phyloP scores from a whole-genome alignment of 2,113 vertebrate genomes.

The Salvator merianae region DNA sequence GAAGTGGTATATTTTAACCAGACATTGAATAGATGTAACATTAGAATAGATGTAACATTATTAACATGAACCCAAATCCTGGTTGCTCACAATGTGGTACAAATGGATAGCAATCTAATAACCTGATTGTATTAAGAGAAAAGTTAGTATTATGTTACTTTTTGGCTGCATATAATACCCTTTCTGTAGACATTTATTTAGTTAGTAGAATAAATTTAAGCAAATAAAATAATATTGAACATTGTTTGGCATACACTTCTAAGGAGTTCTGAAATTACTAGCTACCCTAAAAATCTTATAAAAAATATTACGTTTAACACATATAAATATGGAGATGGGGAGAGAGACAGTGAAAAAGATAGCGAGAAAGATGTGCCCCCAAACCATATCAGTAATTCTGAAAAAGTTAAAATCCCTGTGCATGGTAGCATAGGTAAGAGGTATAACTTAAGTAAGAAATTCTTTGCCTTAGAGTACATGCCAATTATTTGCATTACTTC shows the following conservation, averaged over 20 bases:
- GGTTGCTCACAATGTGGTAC: not conserved
- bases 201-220: constrained; percentile 29
- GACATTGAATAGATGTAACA: too few relatives aligned
- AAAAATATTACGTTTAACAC: constrained; percentile 32
- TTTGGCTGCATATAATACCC: not conserved
- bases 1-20: too few relatives aligned
- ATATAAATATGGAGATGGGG: not conserved
- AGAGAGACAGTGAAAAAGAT: too few relatives aligned
- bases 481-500: constrained; percentile 59
- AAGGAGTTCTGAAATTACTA: constrained; percentile 33
- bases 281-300: constrained; percentile 12
- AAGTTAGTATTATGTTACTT: not conserved
- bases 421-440: not conserved
- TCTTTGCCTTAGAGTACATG: constrained; percentile 50
- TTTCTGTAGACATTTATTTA: constrained; percentile 19
- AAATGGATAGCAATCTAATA: not conserved
- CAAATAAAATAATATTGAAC: constrained; percentile 17
- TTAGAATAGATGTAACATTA: not conserved
- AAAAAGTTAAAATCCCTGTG: constrained; percentile 5
- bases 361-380: not conserved
- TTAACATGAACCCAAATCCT: not conserved
- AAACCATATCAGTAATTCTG: constrained; percentile 18
- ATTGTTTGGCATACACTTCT: constrained; percentile 41
- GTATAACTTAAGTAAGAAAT: constrained; percentile 51
- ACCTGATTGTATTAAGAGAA: constrained; percentile 7